Evolutionary conservation across 2,888 invertebrate species (phyloP), one percentile per base, ranked within the genome.

Genomic region (Apodemia mormo): DNA sequence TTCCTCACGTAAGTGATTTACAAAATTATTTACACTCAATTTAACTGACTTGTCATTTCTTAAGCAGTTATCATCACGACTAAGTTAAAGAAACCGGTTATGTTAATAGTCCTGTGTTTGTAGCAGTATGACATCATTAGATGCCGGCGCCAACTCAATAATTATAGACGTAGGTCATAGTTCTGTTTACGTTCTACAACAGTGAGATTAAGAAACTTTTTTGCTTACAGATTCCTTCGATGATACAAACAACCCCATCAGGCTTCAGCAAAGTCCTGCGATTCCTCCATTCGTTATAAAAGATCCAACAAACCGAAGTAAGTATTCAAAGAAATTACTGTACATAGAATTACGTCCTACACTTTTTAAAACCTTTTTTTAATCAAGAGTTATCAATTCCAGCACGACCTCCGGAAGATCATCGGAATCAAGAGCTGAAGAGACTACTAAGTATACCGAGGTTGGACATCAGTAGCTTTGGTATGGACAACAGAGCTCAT

Each of bases 151-250:
- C 58, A 58, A 58, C 58, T 58, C 5, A 58, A 56, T 56, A 56
- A 14, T 56, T 56, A 56, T 56, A 56, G 56, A 56, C 56, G 56
- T 56, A 56, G 56, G 56, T 56, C 29, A 56, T 56, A 56, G 56
- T 56, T 56, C 56, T 56, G 56, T 56, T 56, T 56, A 56, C 4
- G 56, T 56, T 56, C 56, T 56, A 56, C n/a, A 56, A 56, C 56
- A 56, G 2, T 56, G 56, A 56, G 56, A 56, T 2, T 56, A 3
- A 56, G 56, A 56, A 8, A 56, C 56, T 56, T 29, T 56, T 12
- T 56, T 56, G 56, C 56, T 56, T 56, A 56, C 56, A 56, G 56
- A 56, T 56, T 56, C 56, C 56, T 56, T 56, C 56, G 56, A 56
- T 56, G 56, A 29, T 56, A n/a, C 56, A 29, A 56, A 56, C 29